Percentiles rank a stretch among this genome's conserved stretches.
These are phyloP conservation scores for Rhagonycha fulva DNA, from an alignment of 2,888 invertebrate species.

Conservation along the genomic window DNA sequence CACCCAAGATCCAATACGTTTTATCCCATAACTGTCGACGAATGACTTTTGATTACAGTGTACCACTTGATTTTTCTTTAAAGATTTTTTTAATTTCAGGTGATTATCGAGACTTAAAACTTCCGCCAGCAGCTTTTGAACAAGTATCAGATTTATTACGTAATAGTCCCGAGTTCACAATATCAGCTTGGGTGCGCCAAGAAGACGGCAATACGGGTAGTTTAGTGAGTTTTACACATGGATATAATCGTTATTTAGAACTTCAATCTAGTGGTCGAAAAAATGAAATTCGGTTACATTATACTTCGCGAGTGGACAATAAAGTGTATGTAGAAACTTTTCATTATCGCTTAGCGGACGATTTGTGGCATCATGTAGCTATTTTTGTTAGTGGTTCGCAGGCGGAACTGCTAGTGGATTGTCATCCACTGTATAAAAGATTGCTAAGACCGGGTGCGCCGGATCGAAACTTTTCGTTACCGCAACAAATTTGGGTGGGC, in stretches of 20 bases:
- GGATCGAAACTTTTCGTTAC: conserved; percentile 75
- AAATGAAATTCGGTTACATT: conserved; percentile 85
- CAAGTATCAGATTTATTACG: conserved; percentile 71
- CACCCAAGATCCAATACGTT: background rate
- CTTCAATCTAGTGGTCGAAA: conserved; percentile 88
- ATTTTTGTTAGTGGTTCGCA: conserved; percentile 82
- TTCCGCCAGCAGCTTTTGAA: conserved; percentile 70
- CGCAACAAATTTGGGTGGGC: conserved; percentile 83
- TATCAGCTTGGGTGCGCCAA: conserved; percentile 77
- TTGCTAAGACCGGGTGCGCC: conserved; percentile 72
- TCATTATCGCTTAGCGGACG: conserved; percentile 85
- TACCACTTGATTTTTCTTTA: background rate
- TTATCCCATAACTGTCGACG: background rate
- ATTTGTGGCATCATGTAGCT: conserved; percentile 86
- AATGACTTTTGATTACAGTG: background rate
- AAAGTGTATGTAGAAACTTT: conserved; percentile 81
- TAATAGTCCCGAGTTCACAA: conserved; percentile 77
- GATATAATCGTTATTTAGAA: conserved; percentile 85
- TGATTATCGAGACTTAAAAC: conserved; percentile 72
- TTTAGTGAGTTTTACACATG: conserved; percentile 81
- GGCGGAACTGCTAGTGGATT: conserved; percentile 84
- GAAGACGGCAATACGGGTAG: conserved; percentile 83
- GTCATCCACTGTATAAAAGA: conserved; percentile 82
- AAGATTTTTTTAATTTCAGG: conserved; percentile 57
- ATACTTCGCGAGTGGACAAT: conserved; percentile 69